Conservation (phyloP, 2,888 invertebrate species). For the Lapara coniferarum region DNA sequence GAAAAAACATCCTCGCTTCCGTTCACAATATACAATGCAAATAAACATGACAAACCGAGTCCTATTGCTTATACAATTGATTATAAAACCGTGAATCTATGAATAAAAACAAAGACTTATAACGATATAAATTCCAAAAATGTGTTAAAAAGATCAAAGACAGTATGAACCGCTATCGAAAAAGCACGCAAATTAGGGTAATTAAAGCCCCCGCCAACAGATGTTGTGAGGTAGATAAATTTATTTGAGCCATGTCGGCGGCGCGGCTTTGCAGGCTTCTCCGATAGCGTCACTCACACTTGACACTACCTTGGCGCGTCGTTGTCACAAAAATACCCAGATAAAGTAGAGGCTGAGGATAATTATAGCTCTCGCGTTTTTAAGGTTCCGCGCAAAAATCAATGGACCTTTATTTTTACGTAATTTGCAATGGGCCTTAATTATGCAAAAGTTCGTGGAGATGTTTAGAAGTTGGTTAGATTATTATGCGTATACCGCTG, state of each 20-base stretch:
- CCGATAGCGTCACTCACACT: conserved; percentile 76
- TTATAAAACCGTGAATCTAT: not conserved
- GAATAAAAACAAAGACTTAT: not conserved
- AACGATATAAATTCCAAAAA: conserved; percentile 6
- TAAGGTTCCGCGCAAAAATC: conserved; percentile 25
- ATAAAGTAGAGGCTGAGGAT: conserved; percentile 51
- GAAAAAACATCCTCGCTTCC: too few relatives aligned
- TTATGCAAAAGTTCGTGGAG: too few relatives aligned
- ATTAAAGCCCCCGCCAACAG: conserved; percentile 68
- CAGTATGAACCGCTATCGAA: conserved; percentile 26
- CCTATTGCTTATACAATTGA: too few relatives aligned
- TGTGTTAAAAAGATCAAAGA: not conserved
- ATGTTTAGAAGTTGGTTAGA: too few relatives aligned
- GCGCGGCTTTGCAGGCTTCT: conserved; percentile 50
- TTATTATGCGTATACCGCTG: too few relatives aligned
- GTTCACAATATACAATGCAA: too few relatives aligned
- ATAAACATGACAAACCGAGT: too few relatives aligned
- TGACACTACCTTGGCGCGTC: conserved; percentile 57
- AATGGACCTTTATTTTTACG: not conserved
- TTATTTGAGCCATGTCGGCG: conserved; percentile 50
- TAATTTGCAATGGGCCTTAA: not conserved
- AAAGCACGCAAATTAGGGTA: conserved; percentile 54
- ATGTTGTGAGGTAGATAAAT: conserved; percentile 62
- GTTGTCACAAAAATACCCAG: conserved; percentile 54
- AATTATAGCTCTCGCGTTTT: conserved; percentile 44